Conservation (phyloP, 2,888 invertebrate species). For the Lutraria lutraria region DNA sequence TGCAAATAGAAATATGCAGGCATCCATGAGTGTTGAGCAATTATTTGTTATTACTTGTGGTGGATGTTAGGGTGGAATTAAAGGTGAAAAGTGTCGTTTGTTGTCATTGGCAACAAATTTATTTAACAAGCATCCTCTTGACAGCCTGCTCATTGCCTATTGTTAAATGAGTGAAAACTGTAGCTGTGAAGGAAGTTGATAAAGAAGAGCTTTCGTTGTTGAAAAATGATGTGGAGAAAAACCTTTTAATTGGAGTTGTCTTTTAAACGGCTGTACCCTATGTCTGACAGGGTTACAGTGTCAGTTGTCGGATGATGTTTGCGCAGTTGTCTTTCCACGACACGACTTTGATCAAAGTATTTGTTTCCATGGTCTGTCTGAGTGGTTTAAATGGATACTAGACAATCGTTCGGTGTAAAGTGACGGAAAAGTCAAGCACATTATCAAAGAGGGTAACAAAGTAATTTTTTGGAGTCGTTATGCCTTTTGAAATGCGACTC, state of each 20-base stretch:
- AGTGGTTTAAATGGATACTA: conserved; percentile 2
- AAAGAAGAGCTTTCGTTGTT: conserved; percentile 30
- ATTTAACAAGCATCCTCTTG: conserved; percentile 22
- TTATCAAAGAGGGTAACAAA: neutral
- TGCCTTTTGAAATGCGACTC: neutral
- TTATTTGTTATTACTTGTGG: neutral
- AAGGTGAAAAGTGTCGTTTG: conserved; percentile 53
- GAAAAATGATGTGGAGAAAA: conserved; percentile 59
- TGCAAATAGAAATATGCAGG: neutral
- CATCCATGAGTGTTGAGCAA: neutral
- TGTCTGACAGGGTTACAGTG: conserved; percentile 42
- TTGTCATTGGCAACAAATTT: conserved; percentile 56
- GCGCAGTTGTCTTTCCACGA: conserved; percentile 19
- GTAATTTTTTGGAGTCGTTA: neutral
- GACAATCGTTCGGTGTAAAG: conserved; percentile 6
- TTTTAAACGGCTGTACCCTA: neutral
- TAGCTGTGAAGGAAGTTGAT: neutral
- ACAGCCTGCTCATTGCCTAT: conserved; percentile 22
- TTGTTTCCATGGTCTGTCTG: conserved; percentile 31
- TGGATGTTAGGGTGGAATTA: conserved; percentile 52
- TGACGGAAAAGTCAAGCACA: neutral
- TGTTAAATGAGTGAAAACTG: neutral
- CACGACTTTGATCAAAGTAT: conserved; percentile 47
- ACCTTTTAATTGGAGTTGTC: conserved; percentile 61
- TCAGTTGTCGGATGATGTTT: conserved; percentile 35